Base-by-base conservation (phyloP, 2,888 invertebrate genomes). In the Tinea semifulvella region DNA sequence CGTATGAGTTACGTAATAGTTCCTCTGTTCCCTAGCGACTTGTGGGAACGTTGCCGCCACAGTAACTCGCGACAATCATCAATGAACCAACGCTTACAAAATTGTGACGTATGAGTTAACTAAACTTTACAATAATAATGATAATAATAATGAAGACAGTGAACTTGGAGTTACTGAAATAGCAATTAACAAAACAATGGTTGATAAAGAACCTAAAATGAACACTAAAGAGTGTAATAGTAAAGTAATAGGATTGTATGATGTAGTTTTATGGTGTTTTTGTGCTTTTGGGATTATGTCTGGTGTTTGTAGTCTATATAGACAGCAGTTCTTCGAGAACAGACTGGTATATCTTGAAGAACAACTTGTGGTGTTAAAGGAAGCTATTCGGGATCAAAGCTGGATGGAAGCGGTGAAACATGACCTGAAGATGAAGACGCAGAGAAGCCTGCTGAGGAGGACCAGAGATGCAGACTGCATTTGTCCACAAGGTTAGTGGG, bases 11-110 rank as follows among this genome's bases (percentile, higher is more conserved):
- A n/a, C n/a, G n/a, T n/a, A n/a, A n/a, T n/a, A n/a, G n/a, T n/a
- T n/a, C n/a, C n/a, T n/a, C n/a, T n/a, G 70, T 72, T 79, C 77
- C 72, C 75, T 74, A 63, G 76, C 68, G 69, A 67, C 7, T 16
- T 3, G 58, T 61, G 61, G 54, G 52, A 56, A 52, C 52, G 51
- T 47, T 50, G 50, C 48, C 48, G 50, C 56, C 53, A 49, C 54
- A 51, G 54, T 52, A 52, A 49, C 49, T 6, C 16, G 10, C 36
- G 36, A 36, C 16, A n/a, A 8, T 7, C 25, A 7, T 22, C 25
- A 5, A 22, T 22, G 8, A 5, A 22, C 25, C 6, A 5, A 22
- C 25, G 5, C 5, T 22, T 22, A n/a, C n/a, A n/a, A n/a, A n/a
- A n/a, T n/a, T n/a, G n/a, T n/a, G n/a, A n/a, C n/a, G n/a, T n/a